Base-by-base conservation (phyloP, 2,888 invertebrate species). In the Macrosiphum euphorbiae region DNA sequence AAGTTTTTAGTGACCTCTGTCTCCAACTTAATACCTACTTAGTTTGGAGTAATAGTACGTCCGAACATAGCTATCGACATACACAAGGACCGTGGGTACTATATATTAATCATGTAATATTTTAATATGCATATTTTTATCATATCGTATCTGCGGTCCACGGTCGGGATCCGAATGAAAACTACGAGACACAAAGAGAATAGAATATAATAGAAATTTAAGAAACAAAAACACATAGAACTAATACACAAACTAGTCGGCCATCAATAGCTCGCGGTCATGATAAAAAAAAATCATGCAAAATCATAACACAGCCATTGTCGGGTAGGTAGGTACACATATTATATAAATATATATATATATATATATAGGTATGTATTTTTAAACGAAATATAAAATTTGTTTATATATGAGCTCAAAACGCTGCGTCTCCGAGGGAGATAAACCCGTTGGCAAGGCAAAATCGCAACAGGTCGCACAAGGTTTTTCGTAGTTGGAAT, bases 401-500 rank as follows among this genome's bases (percentile, higher is more conserved):
- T n/a, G 4, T 35, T 67, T n/a, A 16, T 78, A 78, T 35, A 10
- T 35, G 35, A 28, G 35, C 16, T 16, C 13, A 86, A 41, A 47
- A 85, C 50, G 16, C 28, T n/a, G n/a, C 16, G 50, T 50, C 28
- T 52, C 52, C 50, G n/a, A 88, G n/a, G 50, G n/a, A 26, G 86
- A 44, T 55, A 28, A 61, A 61, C 89, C 90, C 90, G 90, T 28
- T n/a, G 61, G 90, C 90, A 90, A 90, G 90, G 90, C n/a, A 4
- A 90, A 67, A 67, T 90, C 90, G 61, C 90, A 47, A 90, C 90
- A n/a, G 90, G 67, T 90, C 67, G 67, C 28, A 89, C 78, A 90
- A 78, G 78, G 67, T 50, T 50, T 35, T 26, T 90, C 90, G 35
- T 26, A 3, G 89, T 35, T 24, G 8, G 35, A 35, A 78, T 78